Evolutionary conservation across 92 coral and sea anemone species (phyloP).

Genomic region (Zoanthus solanderi): DNA sequence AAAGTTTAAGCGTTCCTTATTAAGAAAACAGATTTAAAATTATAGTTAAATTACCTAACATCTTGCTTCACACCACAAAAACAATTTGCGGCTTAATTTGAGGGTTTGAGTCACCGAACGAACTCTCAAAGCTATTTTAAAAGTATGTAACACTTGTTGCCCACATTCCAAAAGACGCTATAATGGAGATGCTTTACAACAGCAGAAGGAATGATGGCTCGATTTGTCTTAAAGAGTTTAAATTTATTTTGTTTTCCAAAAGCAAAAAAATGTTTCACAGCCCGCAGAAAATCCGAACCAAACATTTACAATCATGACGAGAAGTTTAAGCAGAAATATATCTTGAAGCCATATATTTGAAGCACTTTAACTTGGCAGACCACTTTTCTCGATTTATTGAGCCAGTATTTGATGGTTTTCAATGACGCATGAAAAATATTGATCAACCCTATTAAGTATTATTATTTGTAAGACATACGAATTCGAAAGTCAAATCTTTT

Average conservation of each 20-base stretch:
- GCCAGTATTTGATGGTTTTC: background rate
- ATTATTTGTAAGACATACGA: background rate
- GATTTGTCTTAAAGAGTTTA: background rate
- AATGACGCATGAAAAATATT: conserved; percentile 28
- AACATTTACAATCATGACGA: background rate
- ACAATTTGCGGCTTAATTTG: background rate
- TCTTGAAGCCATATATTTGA: background rate
- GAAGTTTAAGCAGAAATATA: background rate
- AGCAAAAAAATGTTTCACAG: background rate
- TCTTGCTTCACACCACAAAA: too few relatives aligned
- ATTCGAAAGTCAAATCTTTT: background rate
- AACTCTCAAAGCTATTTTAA: background rate
- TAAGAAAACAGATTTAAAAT: too few relatives aligned
- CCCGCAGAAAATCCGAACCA: background rate
- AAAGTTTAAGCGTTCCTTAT: too few relatives aligned
- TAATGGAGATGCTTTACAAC: too few relatives aligned
- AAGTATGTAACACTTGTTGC: background rate
- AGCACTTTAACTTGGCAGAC: conserved; percentile 2
- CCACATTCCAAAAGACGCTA: background rate
- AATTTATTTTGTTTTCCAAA: background rate
- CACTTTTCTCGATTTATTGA: background rate
- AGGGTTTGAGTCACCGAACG: too few relatives aligned
- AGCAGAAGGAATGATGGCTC: too few relatives aligned
- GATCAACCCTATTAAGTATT: background rate
- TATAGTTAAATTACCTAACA: too few relatives aligned